Evolutionary conservation across 2,888 invertebrate species (phyloP).

Genomic region (Andrena hattorfiana): DNA sequence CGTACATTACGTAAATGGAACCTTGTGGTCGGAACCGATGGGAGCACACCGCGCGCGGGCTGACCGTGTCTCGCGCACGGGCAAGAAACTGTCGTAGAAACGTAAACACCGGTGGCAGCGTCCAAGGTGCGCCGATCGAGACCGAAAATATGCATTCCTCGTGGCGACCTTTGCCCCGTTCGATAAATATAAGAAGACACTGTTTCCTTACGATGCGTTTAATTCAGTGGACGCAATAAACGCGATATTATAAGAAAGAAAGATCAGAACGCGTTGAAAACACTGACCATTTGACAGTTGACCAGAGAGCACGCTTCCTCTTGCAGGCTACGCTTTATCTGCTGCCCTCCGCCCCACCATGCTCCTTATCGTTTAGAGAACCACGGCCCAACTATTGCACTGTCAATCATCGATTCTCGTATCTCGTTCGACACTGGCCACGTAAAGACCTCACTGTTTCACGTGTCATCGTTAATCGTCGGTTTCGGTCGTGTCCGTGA

Average conservation of each 20-base stretch:
- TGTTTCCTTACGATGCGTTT: background rate
- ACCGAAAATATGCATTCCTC: too few species aligned
- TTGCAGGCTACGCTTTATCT: constrained; percentile 36
- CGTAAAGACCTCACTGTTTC: constrained; percentile 13
- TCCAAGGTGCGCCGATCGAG: background rate
- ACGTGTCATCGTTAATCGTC: constrained; percentile 50
- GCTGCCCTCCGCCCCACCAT: constrained; percentile 19
- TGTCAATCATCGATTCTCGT: constrained; percentile 29
- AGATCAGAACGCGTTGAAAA: background rate
- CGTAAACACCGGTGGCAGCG: background rate
- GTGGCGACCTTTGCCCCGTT: background rate
- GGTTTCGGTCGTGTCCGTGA: background rate
- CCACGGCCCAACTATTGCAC: constrained; percentile 20
- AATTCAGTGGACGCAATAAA: background rate
- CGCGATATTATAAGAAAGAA: background rate
- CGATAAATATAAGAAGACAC: too few species aligned
- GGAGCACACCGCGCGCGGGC: constrained; percentile 27
- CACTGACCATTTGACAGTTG: constrained; percentile 61
- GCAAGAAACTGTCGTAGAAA: background rate
- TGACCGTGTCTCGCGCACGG: background rate
- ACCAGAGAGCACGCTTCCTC: constrained; percentile 44
- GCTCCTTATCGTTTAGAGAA: constrained; percentile 28
- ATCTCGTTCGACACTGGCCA: constrained; percentile 15
- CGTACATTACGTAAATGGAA: constrained; percentile 61
- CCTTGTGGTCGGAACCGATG: constrained; percentile 58